Conservation (phyloP, 2,113 vertebrate species). For the Calyptomena viridis region DNA sequence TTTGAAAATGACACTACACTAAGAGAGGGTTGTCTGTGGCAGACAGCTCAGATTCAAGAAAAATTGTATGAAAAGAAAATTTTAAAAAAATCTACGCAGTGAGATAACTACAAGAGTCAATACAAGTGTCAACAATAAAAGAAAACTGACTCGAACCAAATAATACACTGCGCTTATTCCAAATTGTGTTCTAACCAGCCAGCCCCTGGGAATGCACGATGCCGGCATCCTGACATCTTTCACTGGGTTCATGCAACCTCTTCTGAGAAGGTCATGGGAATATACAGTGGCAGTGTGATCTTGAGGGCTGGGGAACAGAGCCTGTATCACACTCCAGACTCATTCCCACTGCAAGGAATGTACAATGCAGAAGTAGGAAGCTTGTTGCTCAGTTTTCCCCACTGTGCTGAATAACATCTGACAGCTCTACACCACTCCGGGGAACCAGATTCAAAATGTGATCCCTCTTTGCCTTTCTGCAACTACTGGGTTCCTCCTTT, state of each 20-base stretch:
- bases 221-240: background rate
- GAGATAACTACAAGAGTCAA: background rate
- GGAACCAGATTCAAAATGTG: background rate
- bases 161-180: background rate
- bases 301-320: accelerated
- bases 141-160: background rate
- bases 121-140: background rate
- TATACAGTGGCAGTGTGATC: background rate
- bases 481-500: background rate
- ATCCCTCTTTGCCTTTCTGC: background rate
- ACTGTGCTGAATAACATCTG: background rate
- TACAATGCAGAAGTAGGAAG: background rate
- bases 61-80: background rate
- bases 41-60: background rate
- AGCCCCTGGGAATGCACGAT: background rate
- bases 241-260: background rate
- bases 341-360: background rate
- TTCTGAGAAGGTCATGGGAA: background rate
- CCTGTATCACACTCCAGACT: background rate
- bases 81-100: background rate
- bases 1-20: background rate
- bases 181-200: background rate
- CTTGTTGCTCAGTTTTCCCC: background rate
- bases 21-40: background rate
- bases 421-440: background rate